A percentile compares a stretch with the other conserved stretches of the same genome.
These are phyloP conservation scores for Napeogenes inachia DNA, from an alignment of 2,888 invertebrate genomes.

Conservation along the genomic window DNA sequence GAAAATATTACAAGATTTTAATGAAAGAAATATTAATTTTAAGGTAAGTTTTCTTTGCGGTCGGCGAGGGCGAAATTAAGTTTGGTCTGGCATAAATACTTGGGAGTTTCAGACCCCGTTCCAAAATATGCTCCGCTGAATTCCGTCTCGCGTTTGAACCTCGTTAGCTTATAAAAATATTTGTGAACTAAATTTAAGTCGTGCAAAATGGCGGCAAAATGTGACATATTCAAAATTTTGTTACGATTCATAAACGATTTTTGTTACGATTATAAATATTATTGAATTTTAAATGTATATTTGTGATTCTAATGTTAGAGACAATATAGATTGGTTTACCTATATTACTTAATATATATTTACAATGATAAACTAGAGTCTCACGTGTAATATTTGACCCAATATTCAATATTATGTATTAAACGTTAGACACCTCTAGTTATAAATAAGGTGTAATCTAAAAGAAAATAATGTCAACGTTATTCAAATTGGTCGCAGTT, in stretches of 20 bases:
- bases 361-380: too few relatives aligned
- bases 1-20: conserved; percentile 79
- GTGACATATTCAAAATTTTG: not conserved
- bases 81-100: conserved; percentile 44
- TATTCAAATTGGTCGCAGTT: conserved; percentile 70
- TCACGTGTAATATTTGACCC: too few relatives aligned
- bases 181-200: not conserved
- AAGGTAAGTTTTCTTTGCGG: conserved; percentile 74
- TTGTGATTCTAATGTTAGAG: too few relatives aligned
- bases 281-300: too few relatives aligned
- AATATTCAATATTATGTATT: too few relatives aligned
- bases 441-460: conserved; percentile 37
- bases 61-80: conserved; percentile 61
- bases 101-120: conserved; percentile 26
- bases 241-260: too few relatives aligned
- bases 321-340: too few relatives aligned
- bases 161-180: conserved; percentile 13
- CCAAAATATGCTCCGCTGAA: conserved; percentile 43
- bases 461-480: conserved; percentile 42
- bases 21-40: conserved; percentile 79
- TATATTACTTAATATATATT: too few relatives aligned
- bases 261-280: too few relatives aligned
- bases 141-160: conserved; percentile 28
- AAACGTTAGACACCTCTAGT: too few relatives aligned
- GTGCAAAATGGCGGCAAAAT: not conserved